A percentile compares a stretch with the other conserved stretches of the same genome.
phyloP scores from a whole-genome alignment of 2,113 vertebrate genomes.

The Gopherus flavomarginatus region DNA sequence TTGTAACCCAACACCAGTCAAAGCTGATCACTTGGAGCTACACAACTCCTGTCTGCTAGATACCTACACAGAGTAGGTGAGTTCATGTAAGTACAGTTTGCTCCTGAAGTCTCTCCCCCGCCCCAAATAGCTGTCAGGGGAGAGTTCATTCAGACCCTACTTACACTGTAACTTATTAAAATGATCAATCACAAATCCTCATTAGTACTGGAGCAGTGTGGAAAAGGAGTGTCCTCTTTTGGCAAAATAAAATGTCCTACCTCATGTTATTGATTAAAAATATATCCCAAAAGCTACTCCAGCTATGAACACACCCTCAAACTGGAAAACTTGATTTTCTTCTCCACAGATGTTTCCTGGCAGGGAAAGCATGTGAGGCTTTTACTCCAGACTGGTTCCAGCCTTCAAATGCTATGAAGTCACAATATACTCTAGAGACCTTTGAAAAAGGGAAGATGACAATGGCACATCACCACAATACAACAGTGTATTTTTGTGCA shows the following conservation, averaged over 20 bases:
- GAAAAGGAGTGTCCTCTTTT: not conserved
- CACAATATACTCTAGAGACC: not conserved
- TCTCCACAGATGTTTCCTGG: constrained; percentile 43
- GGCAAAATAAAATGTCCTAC: not conserved
- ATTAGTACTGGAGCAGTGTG: not conserved
- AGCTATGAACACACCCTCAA: constrained; percentile 12
- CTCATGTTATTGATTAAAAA: constrained; percentile 18
- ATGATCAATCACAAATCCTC: not conserved
- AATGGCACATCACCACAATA: not conserved
- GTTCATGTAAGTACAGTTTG: no score
- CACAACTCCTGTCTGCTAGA: no score
- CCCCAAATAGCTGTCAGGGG: no score
- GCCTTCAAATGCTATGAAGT: not conserved
- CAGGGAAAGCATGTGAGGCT: constrained; percentile 50
- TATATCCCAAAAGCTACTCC: constrained; percentile 46
- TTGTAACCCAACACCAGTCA: no score
- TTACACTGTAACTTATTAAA: not conserved
- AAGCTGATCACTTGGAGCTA: no score
- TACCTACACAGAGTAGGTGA: no score
- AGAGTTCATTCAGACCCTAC: no score
- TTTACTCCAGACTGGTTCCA: not conserved
- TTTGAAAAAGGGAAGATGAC: constrained; percentile 38
- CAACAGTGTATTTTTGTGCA: not conserved
- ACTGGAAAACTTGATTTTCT: not conserved
- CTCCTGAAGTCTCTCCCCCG: no score